Evolutionary conservation across 2,888 invertebrate species (phyloP).

Genomic region (Clanis bilineata): DNA sequence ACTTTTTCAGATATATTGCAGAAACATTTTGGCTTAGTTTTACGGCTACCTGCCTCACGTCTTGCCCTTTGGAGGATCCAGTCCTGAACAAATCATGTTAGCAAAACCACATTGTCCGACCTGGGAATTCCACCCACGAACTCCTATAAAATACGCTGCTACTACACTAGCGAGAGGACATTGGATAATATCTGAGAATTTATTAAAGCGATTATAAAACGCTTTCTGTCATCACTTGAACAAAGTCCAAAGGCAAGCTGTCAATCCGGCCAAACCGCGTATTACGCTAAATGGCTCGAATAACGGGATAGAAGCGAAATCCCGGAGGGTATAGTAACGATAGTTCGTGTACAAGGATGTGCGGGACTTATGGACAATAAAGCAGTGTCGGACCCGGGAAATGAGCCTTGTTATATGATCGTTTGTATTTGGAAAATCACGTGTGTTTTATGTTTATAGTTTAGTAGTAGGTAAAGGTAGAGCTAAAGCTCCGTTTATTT

Average conservation of each 20-base stretch:
- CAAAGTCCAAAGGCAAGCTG: constrained; percentile 37
- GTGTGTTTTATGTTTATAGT: constrained; percentile 4
- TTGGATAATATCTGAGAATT: too few relatives aligned
- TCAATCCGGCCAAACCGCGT: constrained; percentile 78
- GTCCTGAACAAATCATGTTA: too few relatives aligned
- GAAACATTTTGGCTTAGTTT: too few relatives aligned
- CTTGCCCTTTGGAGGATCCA: too few relatives aligned
- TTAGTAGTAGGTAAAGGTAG: neutral
- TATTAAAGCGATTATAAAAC: too few relatives aligned
- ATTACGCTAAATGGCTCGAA: constrained; percentile 78
- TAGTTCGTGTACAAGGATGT: constrained; percentile 51
- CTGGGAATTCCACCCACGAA: too few relatives aligned
- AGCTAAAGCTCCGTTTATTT: too few relatives aligned
- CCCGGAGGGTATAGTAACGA: constrained; percentile 68
- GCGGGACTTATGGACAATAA: constrained; percentile 73
- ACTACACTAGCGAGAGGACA: too few relatives aligned
- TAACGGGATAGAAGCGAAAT: constrained; percentile 56
- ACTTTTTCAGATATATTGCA: too few relatives aligned
- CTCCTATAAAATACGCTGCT: too few relatives aligned
- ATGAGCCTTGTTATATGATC: constrained; percentile 65
- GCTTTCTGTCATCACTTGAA: neutral
- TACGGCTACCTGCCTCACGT: too few relatives aligned
- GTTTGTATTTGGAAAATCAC: constrained; percentile 23
- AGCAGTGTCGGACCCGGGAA: constrained; percentile 67
- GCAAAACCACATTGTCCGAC: too few relatives aligned